Percentiles rank a stretch among this genome's conserved stretches.
Conservation (phyloP, 2,888 invertebrate species). For the Toxonevra muliebris region DNA sequence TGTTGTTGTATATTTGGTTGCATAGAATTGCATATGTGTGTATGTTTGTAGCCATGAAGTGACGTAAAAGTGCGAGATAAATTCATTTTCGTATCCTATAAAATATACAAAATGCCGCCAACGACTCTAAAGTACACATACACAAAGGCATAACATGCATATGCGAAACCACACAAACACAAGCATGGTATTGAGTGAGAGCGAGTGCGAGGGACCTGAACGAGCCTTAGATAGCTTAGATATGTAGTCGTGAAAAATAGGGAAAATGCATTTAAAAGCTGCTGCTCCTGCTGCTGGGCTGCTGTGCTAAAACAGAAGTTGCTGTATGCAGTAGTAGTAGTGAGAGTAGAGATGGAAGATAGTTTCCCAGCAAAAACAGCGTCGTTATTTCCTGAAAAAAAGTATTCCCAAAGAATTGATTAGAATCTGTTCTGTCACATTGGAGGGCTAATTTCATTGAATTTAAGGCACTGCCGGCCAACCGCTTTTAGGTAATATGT, state of each 20-base stretch:
- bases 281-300: not conserved
- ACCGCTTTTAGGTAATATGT: no score
- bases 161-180: conserved; percentile 2
- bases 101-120: conserved; percentile 43
- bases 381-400: no score
- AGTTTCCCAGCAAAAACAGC: no score
- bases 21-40: not conserved
- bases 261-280: not conserved
- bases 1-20: not conserved
- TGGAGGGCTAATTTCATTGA: no score
- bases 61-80: conserved; percentile 52
- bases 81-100: conserved; percentile 56
- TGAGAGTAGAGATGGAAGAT: no score
- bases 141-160: not conserved
- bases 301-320: not conserved
- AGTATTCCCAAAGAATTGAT: no score
- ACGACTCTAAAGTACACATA: conserved; percentile 10
- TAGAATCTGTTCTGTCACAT: no score
- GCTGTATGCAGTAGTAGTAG: no score
- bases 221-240: not conserved
- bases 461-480: no score
- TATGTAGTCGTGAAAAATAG: not conserved
- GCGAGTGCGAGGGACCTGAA: no score
- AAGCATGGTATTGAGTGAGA: not conserved
- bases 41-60: conserved; percentile 19